Evolutionary conservation across 2,888 invertebrate genomes (phyloP).

Genomic region (Notodonta dromedarius): DNA sequence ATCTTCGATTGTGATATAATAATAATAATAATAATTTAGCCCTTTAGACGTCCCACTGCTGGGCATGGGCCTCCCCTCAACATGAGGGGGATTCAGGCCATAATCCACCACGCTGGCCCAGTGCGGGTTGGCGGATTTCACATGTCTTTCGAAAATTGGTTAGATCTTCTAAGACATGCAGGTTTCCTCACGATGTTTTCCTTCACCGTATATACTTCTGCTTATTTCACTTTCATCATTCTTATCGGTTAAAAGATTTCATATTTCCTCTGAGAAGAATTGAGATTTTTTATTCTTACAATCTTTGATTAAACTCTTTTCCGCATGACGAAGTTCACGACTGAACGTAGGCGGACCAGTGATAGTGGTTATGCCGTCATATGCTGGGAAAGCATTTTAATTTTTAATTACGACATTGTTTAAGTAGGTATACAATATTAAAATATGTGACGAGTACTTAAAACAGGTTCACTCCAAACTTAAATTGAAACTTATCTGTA

Average conservation of each 20-base stretch:
- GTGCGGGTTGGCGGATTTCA: too few relatives aligned
- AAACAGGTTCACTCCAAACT: neutral
- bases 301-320: conserved; percentile 6
- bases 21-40: too few relatives aligned
- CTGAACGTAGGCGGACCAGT: conserved; percentile 1
- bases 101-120: too few relatives aligned
- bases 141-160: too few relatives aligned
- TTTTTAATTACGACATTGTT: neutral
- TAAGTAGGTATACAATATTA: conserved; percentile 7
- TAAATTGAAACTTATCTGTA: neutral
- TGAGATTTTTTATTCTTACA: neutral
- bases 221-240: neutral
- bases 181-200: too few relatives aligned
- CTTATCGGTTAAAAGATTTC: neutral
- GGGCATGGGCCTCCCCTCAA: too few relatives aligned
- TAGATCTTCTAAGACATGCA: too few relatives aligned
- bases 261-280: neutral
- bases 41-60: too few relatives aligned
- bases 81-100: too few relatives aligned
- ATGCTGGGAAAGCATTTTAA: conserved; percentile 1
- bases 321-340: conserved; percentile 9
- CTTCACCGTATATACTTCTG: too few relatives aligned
- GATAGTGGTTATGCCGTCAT: conserved; percentile 6
- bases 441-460: conserved; percentile 1
- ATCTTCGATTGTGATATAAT: too few relatives aligned